Evolutionary conservation across 2,797 vertebrate genomes (phyloP).

Genomic region (Anabacerthia variegaticeps): DNA sequence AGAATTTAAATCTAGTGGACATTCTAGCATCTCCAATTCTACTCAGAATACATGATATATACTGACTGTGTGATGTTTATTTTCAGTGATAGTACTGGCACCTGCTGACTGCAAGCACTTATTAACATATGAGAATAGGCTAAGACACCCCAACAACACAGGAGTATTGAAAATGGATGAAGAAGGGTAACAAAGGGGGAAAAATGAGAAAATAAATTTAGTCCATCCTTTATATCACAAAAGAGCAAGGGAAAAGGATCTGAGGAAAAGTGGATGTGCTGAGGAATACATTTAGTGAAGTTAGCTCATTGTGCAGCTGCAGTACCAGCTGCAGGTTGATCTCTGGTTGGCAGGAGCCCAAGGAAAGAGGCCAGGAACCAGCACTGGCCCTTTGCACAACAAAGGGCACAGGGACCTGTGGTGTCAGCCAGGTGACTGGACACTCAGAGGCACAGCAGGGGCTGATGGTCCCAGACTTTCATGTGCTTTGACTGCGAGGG

Average conservation of each 20-base stretch:
- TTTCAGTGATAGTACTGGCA: not conserved
- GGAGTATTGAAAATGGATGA: not conserved
- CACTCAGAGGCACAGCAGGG: not conserved
- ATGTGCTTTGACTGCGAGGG: not conserved
- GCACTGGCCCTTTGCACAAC: not conserved
- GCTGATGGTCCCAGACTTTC: not conserved
- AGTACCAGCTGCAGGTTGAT: not conserved
- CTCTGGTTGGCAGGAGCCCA: not conserved
- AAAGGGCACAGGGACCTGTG: not conserved
- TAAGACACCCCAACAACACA: not conserved
- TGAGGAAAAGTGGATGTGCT: not conserved
- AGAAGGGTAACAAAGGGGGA: not conserved
- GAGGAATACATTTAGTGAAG: fast-evolving
- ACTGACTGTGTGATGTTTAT: not conserved
- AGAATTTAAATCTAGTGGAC: not conserved
- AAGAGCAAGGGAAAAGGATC: not conserved
- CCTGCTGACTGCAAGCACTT: not conserved
- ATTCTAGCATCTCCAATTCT: not conserved
- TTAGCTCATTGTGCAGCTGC: not conserved
- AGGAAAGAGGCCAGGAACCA: not conserved
- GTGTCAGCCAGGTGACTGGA: not conserved
- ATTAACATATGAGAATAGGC: not conserved
- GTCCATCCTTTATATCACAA: not conserved
- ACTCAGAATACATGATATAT: not conserved
- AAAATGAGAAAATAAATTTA: not conserved